A percentile compares a stretch with the other conserved stretches of the same genome.
phyloP scores from a whole-genome alignment of 2,888 invertebrate genomes.

The Coecobrya sp. region DNA sequence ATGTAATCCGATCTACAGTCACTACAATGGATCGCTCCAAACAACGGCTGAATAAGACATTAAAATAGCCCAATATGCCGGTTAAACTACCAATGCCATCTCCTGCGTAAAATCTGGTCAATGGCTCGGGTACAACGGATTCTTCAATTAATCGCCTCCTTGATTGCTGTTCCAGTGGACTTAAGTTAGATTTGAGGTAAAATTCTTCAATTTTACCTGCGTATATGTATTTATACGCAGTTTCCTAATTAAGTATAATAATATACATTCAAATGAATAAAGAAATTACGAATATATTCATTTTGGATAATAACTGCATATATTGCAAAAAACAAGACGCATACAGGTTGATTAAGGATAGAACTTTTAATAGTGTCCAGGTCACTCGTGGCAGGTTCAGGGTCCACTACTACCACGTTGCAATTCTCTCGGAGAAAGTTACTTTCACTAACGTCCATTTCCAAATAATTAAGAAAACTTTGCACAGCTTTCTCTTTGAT shows the following conservation, averaged over 20 bases:
- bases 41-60: slow-evolving; percentile 53
- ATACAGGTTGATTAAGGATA: slow-evolving; percentile 60
- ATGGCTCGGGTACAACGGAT: slow-evolving; percentile 8
- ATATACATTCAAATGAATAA: no score
- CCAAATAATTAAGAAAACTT: slow-evolving; percentile 66
- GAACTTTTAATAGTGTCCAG: not conserved
- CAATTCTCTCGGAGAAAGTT: slow-evolving; percentile 48
- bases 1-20: not conserved
- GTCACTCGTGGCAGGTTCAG: slow-evolving; percentile 53
- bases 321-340: no score
- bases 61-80: slow-evolving; percentile 64
- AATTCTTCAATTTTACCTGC: slow-evolving; percentile 59
- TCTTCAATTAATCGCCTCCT: slow-evolving; percentile 44
- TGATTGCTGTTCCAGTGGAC: slow-evolving; percentile 54
- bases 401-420: slow-evolving; percentile 34
- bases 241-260: not conserved
- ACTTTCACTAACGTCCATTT: slow-evolving; percentile 58
- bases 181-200: slow-evolving; percentile 61
- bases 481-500: slow-evolving; percentile 42
- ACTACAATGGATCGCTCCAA: slow-evolving; percentile 62
- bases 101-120: not conserved
- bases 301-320: no score
- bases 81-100: slow-evolving; percentile 68
- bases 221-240: slow-evolving; percentile 68
- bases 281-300: no score